phyloP scores from a whole-genome alignment of 1,140 invertebrate species.

The Drosophila obscura region DNA sequence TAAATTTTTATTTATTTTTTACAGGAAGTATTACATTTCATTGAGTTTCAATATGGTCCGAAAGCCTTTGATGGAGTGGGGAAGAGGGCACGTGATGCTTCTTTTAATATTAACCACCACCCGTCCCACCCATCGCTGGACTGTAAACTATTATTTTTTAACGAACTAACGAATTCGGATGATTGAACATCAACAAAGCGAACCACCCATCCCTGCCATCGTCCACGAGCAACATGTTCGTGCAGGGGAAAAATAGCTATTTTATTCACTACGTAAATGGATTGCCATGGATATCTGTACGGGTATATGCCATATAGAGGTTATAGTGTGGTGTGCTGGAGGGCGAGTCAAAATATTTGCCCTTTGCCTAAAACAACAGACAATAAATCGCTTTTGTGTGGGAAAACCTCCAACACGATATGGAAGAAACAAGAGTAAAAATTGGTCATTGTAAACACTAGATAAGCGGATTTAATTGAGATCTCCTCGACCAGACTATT shows the following conservation, averaged over 20 bases:
- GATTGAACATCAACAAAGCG: conserved; percentile 74
- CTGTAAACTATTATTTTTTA: conserved; percentile 74
- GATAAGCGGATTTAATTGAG: conserved; percentile 60
- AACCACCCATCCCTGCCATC: conserved; percentile 17
- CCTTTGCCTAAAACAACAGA: conserved; percentile 45
- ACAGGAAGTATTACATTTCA: conserved; percentile 54
- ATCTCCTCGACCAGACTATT: conserved; percentile 21
- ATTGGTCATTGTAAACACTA: conserved; percentile 45
- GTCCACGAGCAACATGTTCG: conserved; percentile 39
- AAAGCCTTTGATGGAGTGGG: conserved; percentile 14
- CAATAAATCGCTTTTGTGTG: conserved; percentile 51
- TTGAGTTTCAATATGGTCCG: conserved; percentile 47
- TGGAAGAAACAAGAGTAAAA: conserved; percentile 34
- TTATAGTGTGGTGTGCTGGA: conserved; percentile 9
- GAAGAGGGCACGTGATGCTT: conserved; percentile 5
- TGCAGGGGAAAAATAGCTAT: conserved; percentile 38
- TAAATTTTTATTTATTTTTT: conserved; percentile 37
- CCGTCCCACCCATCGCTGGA: conserved; percentile 13
- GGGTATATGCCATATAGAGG: conserved; percentile 8
- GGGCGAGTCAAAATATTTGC: conserved; percentile 51
- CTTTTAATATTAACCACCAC: conserved; percentile 37
- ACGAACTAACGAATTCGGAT: conserved; percentile 72
- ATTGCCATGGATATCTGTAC: conserved; percentile 42
- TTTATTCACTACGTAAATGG: conserved; percentile 67
- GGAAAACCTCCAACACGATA: neutral